These are phyloP conservation scores for Varanus salvator DNA, from an alignment of 2,113 vertebrate species.

Conservation along the genomic window DNA sequence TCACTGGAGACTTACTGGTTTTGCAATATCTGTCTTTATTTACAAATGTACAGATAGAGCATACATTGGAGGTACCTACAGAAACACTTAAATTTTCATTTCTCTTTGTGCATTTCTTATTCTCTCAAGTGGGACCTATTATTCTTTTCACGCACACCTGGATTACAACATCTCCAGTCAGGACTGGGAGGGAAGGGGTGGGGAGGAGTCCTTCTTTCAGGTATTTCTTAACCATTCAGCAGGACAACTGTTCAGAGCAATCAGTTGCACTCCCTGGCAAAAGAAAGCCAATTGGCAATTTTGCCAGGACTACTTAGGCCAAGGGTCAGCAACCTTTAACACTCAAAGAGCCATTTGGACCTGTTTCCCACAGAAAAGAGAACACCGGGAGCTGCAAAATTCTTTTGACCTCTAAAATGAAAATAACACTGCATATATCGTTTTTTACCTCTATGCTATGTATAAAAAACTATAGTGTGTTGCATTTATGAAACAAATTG, in stretches of 20 bases:
- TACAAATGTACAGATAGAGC: not conserved
- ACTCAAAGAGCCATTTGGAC: too few relatives aligned
- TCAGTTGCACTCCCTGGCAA: not conserved
- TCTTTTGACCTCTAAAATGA: too few relatives aligned
- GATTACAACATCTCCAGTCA: not conserved
- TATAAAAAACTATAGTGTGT: too few relatives aligned
- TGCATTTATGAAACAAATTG: too few relatives aligned
- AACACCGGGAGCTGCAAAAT: too few relatives aligned
- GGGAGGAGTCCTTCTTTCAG: not conserved
- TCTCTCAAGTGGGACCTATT: not conserved
- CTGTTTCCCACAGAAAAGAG: too few relatives aligned
- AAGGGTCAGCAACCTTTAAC: too few relatives aligned
- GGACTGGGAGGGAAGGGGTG: not conserved
- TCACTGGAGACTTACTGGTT: not conserved
- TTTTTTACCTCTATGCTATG: too few relatives aligned
- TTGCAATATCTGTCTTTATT: not conserved
- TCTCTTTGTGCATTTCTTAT: not conserved
- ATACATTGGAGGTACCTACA: not conserved
- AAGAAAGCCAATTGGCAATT: not conserved
- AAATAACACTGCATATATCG: too few relatives aligned
- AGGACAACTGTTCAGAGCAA: not conserved
- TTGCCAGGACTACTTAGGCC: not conserved
- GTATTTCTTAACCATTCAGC: not conserved
- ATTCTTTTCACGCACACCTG: not conserved
- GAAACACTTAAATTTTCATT: not conserved